Conservation (phyloP, 2,113 vertebrate genomes). For the Amblyopsis rosae region DNA sequence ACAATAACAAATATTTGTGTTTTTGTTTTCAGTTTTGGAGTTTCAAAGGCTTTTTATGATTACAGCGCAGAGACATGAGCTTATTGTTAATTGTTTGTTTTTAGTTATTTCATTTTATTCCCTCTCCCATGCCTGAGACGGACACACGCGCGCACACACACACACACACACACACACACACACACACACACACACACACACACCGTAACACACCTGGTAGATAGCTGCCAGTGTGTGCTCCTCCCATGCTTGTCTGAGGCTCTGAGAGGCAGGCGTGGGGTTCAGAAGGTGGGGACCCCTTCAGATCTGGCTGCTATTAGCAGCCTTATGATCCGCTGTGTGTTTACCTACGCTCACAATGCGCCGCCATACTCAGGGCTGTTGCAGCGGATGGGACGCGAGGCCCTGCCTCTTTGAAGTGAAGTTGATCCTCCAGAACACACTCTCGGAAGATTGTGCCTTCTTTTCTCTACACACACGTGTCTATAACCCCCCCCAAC, state of each 20-base stretch:
- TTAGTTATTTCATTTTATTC: not conserved
- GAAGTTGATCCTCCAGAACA: conserved; percentile 77
- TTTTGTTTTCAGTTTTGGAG: not conserved
- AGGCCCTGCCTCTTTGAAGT: conserved; percentile 75
- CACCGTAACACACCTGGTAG: conserved; percentile 2
- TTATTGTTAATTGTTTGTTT: conserved; percentile 27
- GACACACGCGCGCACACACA: conserved; percentile 5
- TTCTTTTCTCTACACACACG: conserved; percentile 24
- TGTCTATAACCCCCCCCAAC: conserved; percentile 1
- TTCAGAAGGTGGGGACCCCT: conserved; percentile 76
- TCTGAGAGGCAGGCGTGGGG: conserved; percentile 66
- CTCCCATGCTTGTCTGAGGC: conserved; percentile 65
- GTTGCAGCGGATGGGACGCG: conserved; percentile 53
- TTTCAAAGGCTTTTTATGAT: too few species aligned
- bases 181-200: conserved; percentile 20
- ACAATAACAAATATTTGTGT: not conserved
- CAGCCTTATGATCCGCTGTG: conserved; percentile 75
- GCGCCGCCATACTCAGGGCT: conserved; percentile 61
- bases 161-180: not conserved
- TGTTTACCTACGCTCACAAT: conserved; percentile 77
- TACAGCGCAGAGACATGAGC: conserved; percentile 24
- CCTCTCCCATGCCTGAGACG: not conserved
- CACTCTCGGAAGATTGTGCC: conserved; percentile 75
- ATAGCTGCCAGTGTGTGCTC: conserved; percentile 56
- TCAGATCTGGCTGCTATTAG: conserved; percentile 79